Base-by-base conservation (phyloP, 2,113 vertebrate species). In the Gobiocypris rarus region DNA sequence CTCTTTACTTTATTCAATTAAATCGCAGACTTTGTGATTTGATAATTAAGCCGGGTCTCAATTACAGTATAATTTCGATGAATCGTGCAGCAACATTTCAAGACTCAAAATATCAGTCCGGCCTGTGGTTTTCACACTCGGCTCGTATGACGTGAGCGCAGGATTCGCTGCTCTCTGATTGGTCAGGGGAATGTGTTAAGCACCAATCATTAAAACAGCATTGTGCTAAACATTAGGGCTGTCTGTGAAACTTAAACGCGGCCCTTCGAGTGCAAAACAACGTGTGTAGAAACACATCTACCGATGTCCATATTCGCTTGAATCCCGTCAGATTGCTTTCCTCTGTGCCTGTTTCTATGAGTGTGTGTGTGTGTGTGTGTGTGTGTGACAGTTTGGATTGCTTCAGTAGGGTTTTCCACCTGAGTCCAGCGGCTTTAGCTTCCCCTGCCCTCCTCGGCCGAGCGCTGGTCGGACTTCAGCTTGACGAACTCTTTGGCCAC, bases 401-500 rank as follows among this genome's bases (percentile, higher is more conserved):
- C 38, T 38, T 38, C 34, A 38, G 34, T 38, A 38, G 34, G 34
- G 43, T 45, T 41, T 28, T 15, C 6, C 50, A 38, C n/a, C 89
- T 93, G 43, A 10, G 9, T 45, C 43, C 10, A 9, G 43, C 1
- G 9, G 43, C 50, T 54, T 54, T 92, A 95, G 88, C 92, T 96
- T 86, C 94, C 78, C 0, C 93, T 89, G 26, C 93, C 97, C 91
- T 99, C 98, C 88, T 99, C 97, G 0, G 95, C 94, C 0, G 98
- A 98, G 85, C 97, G 97, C 22, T 97, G 97, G 93, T 99, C 98
- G 0, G 97, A 99, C 91, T 99, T 99, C 83, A 99, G 95, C 92
- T 98, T 98, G 88, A 98, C 97, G 0, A 99, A 99, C 89, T 99
- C 98, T 88, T 97, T 98, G 83, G 98, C 97, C 89, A 99, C 98